Conservation (phyloP, 2,797 vertebrate species). For the Lithobates pipiens region DNA sequence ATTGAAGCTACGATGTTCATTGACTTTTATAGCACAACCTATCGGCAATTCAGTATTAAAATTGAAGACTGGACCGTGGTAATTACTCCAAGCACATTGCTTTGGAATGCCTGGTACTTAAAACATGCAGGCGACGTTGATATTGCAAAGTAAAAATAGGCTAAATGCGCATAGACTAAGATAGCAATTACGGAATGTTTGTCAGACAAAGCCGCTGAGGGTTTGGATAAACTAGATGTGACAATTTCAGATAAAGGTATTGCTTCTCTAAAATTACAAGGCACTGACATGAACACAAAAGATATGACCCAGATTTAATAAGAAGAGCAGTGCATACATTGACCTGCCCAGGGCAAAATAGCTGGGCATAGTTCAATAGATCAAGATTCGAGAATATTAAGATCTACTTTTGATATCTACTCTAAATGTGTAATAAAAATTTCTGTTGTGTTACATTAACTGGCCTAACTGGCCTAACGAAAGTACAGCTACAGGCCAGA, state of each 20-base stretch:
- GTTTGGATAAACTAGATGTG: constrained; percentile 15
- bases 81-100: constrained; percentile 12
- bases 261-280: constrained; percentile 8
- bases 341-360: constrained; percentile 11
- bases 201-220: constrained; percentile 1
- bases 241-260: constrained; percentile 40
- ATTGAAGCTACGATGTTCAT: neutral
- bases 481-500: neutral
- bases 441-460: neutral
- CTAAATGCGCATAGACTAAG: constrained; percentile 28
- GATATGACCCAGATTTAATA: constrained; percentile 42
- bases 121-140: constrained; percentile 14
- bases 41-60: neutral
- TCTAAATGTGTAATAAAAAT: neutral
- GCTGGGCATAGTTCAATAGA: constrained; percentile 4
- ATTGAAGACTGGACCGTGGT: neutral
- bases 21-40: neutral
- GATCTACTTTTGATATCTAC: neutral
- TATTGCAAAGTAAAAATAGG: constrained; percentile 45
- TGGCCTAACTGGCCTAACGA: neutral
- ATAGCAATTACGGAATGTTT: constrained; percentile 35
- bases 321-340: neutral
- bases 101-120: constrained; percentile 28
- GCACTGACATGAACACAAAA: constrained; percentile 27
- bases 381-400: neutral